Evolutionary conservation across 2,113 vertebrate genomes (phyloP).

Genomic region (Galemys pyrenaicus): DNA sequence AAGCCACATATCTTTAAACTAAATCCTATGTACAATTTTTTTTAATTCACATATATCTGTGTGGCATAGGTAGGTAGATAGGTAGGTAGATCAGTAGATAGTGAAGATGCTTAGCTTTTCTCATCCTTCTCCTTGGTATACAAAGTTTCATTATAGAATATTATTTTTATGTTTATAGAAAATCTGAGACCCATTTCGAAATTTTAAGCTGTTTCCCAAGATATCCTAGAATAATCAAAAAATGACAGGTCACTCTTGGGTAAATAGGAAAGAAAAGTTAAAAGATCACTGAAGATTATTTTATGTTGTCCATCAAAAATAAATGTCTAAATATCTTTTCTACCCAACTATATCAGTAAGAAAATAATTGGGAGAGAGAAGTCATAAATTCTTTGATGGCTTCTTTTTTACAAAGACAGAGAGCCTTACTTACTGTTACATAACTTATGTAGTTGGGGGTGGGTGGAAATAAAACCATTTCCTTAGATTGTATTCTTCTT

Average conservation of each 20-base stretch:
- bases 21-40: not conserved
- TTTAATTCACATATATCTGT: not conserved
- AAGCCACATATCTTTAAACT: not conserved
- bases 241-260: not conserved
- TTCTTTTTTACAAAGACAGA: not conserved
- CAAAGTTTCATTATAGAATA: not conserved
- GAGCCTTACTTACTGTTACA: not conserved
- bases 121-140: not conserved
- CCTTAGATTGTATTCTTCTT: conserved; percentile 18
- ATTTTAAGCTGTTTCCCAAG: not conserved
- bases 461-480: not conserved
- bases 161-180: not conserved
- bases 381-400: not conserved
- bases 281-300: not conserved
- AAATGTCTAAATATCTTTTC: not conserved
- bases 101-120: not conserved
- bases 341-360: not conserved
- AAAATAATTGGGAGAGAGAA: conserved; percentile 38
- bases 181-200: not conserved
- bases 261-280: not conserved
- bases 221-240: not conserved
- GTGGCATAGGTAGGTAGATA: no score
- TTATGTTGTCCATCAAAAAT: not conserved
- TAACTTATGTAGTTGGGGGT: not conserved
- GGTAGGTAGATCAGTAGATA: no score